Evolutionary conservation across 2,113 vertebrate genomes (phyloP), one percentile per base, ranked within the genome.

Genomic region (Solenodon paradoxus): DNA sequence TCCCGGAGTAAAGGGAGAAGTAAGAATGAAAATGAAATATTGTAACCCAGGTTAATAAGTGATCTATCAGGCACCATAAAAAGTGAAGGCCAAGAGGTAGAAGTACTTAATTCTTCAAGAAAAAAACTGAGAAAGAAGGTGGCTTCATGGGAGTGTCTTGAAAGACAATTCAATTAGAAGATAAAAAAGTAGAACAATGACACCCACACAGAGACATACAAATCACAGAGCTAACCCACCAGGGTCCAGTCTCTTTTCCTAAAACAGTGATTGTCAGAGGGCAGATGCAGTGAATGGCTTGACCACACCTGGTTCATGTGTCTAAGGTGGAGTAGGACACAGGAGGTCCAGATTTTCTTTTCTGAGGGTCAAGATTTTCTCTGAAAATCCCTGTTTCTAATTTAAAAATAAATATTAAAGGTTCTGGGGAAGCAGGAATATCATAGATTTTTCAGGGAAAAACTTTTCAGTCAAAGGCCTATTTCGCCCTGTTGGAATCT

Each of bases 401-500:
- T 7, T 69, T 69, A 35, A 84, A 28, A 61, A 59, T 53, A 35
- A 81, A 55, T 63, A 77, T 32, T 84, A 77, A 95, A 90, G 16
- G 51, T 92, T 79, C 10, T 69, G 22, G 4, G 11, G 7, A 88
- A 55, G n/a, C 49, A 71, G 28, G 51, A 78, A 66, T 91, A 11
- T 7, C 85, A 86, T 26, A 78, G 16, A 72, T 88, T 94, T 87
- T 38, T 2, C 38, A 72, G 55, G 47, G 57, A 68, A 92, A 87
- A 71, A 28, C 28, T 82, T 96, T 90, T 90, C 19, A 85, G 86
- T n/a, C 8, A 61, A n/a, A 79, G 30, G 7, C 26, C 47, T 78
- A 55, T 55, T 88, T 78, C 88, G 51, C n/a, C 45, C 45, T 75
- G 6, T 51, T 79, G 59, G 66, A 92, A 78, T 95, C 90, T 78